phyloP scores from a whole-genome alignment of 2,113 vertebrate genomes.

The Hippoglossus stenolepis region DNA sequence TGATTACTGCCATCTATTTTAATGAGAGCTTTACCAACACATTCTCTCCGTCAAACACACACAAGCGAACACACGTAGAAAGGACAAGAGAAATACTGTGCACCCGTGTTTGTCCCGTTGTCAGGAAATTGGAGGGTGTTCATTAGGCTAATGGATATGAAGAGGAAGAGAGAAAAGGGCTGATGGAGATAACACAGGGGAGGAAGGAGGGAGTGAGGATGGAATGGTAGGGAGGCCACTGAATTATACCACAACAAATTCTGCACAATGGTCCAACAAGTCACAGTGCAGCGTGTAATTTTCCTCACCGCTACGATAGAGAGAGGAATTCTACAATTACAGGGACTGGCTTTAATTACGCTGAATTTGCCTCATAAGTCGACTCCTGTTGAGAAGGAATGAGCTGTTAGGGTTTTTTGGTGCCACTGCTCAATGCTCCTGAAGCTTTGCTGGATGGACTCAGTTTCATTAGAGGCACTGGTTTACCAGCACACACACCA shows the following conservation, averaged over 20 bases:
- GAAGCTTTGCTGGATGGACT: slow-evolving; percentile 57
- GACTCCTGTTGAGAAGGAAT: slow-evolving; percentile 67
- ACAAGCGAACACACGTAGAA: slow-evolving; percentile 25
- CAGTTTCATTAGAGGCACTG: slow-evolving; percentile 64
- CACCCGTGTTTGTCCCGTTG: slow-evolving; percentile 58
- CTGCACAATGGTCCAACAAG: slow-evolving; percentile 67
- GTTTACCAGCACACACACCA: slow-evolving; percentile 50
- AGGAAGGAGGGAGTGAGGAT: slow-evolving; percentile 37
- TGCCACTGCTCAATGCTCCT: slow-evolving; percentile 34
- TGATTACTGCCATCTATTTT: slow-evolving; percentile 84
- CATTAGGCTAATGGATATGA: slow-evolving; percentile 85
- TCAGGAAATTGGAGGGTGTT: slow-evolving; percentile 77
- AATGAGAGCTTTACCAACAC: slow-evolving; percentile 76
- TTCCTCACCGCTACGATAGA: slow-evolving; percentile 63
- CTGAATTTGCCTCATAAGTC: slow-evolving; percentile 72
- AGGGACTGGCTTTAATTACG: slow-evolving; percentile 78
- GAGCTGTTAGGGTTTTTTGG: slow-evolving; percentile 43
- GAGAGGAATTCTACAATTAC: slow-evolving; percentile 76
- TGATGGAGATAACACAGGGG: slow-evolving; percentile 19
- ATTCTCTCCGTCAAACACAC: slow-evolving; percentile 60
- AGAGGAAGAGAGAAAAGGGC: slow-evolving; percentile 53
- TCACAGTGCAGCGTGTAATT: slow-evolving; percentile 72
- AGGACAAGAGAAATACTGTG: slow-evolving; percentile 63
- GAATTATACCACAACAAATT: slow-evolving; percentile 73
- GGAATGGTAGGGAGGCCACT: slow-evolving; percentile 32